Evolutionary conservation across 2,113 vertebrate genomes (phyloP), one percentile per base, ranked within the genome.

Genomic region (Pygoscelis antarcticus): DNA sequence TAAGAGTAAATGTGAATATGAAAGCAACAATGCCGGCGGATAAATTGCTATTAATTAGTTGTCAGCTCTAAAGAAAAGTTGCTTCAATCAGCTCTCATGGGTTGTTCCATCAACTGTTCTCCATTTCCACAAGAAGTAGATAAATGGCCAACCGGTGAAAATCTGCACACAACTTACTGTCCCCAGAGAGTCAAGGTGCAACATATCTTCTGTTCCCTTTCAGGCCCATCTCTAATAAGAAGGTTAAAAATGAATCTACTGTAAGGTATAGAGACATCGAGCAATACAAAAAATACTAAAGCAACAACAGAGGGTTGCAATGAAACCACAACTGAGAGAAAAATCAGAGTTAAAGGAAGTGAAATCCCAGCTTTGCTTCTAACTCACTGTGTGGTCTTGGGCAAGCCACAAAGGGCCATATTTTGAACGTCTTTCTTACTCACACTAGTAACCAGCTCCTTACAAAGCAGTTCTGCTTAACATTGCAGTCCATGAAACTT

Each of bases 251-350:
- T 17, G 3, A 55, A 77, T 34, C 78, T 60, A 25, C 34, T 18
- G 36, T 62, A 90, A 85, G 20, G 29, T 83, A 87, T 7, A 92
- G 70, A 93, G 62, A 91, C 60, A 64, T 38, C 1, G 4, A 95
- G 46, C 42, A 83, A 89, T 69, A 66, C 1, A 27, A 91, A 90
- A 94, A 93, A 55, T 47, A 70, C 15, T 57, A 88, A 95, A 93
- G 51, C 34, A 88, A 83, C n/a, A 22, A 22, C 87, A 76, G 75
- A 91, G 38, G 64, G 72, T 83, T 91, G 58, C 87, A 60, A 34
- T 40, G 64, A 96, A 95, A 96, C 93, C 84, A 80, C 89, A 96
- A 90, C 42, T 85, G 84, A 96, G 82, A 97, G 93, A 96, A 96
- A 87, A 96, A 89, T 86, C 83, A 83, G 62, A 94, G 78, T 93